Evolutionary conservation across 2,888 invertebrate genomes (phyloP), one percentile per base, ranked within the genome.

Genomic region (Prosapia bicincta): DNA sequence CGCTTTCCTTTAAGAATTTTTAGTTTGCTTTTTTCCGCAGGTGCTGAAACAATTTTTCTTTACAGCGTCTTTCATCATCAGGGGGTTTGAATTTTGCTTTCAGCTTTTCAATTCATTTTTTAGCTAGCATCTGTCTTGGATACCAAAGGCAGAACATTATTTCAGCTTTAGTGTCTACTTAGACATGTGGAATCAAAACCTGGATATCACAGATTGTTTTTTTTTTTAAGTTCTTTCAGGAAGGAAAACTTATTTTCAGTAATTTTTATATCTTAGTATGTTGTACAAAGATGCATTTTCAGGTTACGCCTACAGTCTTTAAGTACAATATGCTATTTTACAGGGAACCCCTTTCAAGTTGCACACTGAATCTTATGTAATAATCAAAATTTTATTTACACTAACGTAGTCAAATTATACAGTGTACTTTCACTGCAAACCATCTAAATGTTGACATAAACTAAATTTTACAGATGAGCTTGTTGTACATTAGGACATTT

Each of bases 11-110:
- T n/a, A n/a, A n/a, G n/a, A n/a, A n/a, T 30, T 30, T 30, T 5
- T 30, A 9, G 30, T 30, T 30, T 30, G 30, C 30, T 78, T 73
- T 76, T 71, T 20, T 5, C 75, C 74, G 74, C 74, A 73, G 73
- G 76, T 76, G 20, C 3, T 20, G 20, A 54, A 20, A 20, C 20
- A 54, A 2, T 38, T 38, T 38, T 28, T 28, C 38, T 38, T 38
- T 38, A 13, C 38, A 38, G 38, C 38, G 13, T 38, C 38, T 13
- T 13, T 2, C 6, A 9, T 9, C 38, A 38, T 13, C 28, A 20
- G 20, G n/a, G 5, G 10, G 54, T 54, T 54, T 54, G 54, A 54
- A 54, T 20, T 6, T 20, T 54, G 54, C 54, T 54, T 54, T 54
- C 54, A 54, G 54, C 54, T 54, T 54, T 20, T 13, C n/a, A 54